Evolutionary conservation across 2,113 vertebrate genomes (phyloP).

Genomic region (Ariopsis seemanni): DNA sequence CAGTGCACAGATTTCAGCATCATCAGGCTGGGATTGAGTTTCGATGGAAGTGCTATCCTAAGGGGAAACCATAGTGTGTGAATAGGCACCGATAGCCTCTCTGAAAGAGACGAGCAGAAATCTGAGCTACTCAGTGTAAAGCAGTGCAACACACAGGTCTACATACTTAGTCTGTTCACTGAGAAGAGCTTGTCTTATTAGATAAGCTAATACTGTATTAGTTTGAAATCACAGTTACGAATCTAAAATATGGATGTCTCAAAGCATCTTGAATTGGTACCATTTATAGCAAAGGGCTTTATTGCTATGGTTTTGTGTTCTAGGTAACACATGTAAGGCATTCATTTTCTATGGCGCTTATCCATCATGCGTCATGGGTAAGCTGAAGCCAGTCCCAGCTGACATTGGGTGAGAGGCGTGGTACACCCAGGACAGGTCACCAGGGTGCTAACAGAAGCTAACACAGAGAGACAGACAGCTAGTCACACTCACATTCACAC

Average conservation of each 20-base stretch:
- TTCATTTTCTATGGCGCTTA: too few relatives aligned
- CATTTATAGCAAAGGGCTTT: not conserved
- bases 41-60: constrained; percentile 63
- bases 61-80: constrained; percentile 60
- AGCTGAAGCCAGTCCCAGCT: too few relatives aligned
- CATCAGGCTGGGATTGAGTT: constrained; percentile 61
- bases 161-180: constrained; percentile 45
- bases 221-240: constrained; percentile 6
- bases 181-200: constrained; percentile 48
- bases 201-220: constrained; percentile 25
- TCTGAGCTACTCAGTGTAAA: constrained; percentile 54
- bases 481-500: too few relatives aligned
- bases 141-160: constrained; percentile 30
- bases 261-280: not conserved
- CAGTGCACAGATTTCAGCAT: constrained; percentile 45
- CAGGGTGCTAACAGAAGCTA: too few relatives aligned
- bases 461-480: too few relatives aligned
- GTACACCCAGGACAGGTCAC: too few relatives aligned
- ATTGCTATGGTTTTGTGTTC: not conserved
- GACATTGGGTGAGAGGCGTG: too few relatives aligned
- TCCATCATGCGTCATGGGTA: too few relatives aligned
- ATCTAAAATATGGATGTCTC: constrained; percentile 4
- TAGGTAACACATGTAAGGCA: not conserved
- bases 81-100: constrained; percentile 52
- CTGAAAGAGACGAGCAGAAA: constrained; percentile 62